Evolutionary conservation across 2,797 vertebrate genomes (phyloP).

Genomic region (Nasua narica): DNA sequence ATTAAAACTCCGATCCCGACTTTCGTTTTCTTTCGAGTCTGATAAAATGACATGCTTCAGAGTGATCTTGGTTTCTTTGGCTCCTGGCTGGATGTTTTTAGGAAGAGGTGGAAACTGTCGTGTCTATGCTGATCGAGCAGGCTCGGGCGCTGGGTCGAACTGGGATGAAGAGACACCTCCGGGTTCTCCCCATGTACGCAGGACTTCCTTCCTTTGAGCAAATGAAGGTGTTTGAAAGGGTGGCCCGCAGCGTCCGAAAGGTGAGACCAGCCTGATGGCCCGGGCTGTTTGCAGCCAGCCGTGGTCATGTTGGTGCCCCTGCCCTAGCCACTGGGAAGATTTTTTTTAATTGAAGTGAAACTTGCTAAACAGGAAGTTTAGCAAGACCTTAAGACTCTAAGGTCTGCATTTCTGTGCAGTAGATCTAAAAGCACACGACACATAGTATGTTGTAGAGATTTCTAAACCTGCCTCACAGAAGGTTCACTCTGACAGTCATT

Average conservation of each 20-base stretch:
- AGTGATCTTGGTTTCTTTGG: background rate
- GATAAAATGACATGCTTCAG: background rate
- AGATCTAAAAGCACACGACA: background rate
- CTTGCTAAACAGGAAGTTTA: background rate
- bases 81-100: constrained; percentile 73
- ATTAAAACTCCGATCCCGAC: background rate
- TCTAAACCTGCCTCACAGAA: background rate
- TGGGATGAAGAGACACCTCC: constrained; percentile 96
- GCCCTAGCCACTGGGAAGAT: background rate
- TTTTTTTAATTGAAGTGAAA: background rate
- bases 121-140: constrained; percentile 94
- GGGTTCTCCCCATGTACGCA: constrained; percentile 97
- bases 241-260: constrained; percentile 92
- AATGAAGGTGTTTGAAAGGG: constrained; percentile 96
- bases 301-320: background rate
- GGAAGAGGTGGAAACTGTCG: constrained; percentile 98
- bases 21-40: background rate
- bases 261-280: constrained; percentile 77
- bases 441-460: background rate
- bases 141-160: constrained; percentile 92
- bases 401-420: background rate
- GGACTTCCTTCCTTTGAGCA: constrained; percentile 95
- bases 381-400: background rate
- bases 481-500: background rate
- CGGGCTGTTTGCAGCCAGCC: background rate